A percentile compares a stretch with the other conserved stretches of the same genome.
These are phyloP conservation scores for Channa maculata DNA, from an alignment of 2,113 vertebrate genomes.

Conservation along the genomic window DNA sequence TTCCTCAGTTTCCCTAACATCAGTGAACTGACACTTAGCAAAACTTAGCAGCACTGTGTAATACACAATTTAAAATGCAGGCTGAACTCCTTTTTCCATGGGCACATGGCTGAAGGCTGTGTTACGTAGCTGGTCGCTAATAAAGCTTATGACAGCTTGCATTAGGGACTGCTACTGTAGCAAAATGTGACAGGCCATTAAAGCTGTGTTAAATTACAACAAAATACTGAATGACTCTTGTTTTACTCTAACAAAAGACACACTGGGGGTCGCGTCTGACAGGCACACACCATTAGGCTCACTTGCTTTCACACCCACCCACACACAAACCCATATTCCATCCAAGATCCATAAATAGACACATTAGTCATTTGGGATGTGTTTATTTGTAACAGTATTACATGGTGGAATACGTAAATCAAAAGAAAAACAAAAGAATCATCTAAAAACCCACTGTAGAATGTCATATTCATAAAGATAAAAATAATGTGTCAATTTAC, in stretches of 20 bases:
- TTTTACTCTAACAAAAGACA: conserved; percentile 49
- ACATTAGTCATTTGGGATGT: conserved; percentile 84
- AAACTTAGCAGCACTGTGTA: neutral
- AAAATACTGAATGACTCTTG: conserved; percentile 34
- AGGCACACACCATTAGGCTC: conserved; percentile 56
- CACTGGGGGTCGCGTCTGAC: conserved; percentile 62
- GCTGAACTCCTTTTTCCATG: neutral
- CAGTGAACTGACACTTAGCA: neutral
- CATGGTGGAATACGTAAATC: conserved; percentile 96
- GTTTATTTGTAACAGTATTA: conserved; percentile 99
- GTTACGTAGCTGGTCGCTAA: conserved; percentile 32
- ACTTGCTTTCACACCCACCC: conserved; percentile 3
- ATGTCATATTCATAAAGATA: conserved; percentile 93
- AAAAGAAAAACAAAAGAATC: conserved; percentile 84
- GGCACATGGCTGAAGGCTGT: neutral
- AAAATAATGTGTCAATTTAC: conserved; percentile 94
- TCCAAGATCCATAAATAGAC: conserved; percentile 13
- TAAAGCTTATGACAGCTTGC: conserved; percentile 62
- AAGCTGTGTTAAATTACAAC: conserved; percentile 65
- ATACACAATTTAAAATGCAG: conserved; percentile 1
- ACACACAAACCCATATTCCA: conserved; percentile 22
- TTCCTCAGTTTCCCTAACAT: neutral
- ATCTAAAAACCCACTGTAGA: conserved; percentile 92
- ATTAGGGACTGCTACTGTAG: conserved; percentile 46
- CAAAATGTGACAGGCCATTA: conserved; percentile 69